phyloP scores from a whole-genome alignment of 2,113 vertebrate species.

The Oenanthe oenanthe region DNA sequence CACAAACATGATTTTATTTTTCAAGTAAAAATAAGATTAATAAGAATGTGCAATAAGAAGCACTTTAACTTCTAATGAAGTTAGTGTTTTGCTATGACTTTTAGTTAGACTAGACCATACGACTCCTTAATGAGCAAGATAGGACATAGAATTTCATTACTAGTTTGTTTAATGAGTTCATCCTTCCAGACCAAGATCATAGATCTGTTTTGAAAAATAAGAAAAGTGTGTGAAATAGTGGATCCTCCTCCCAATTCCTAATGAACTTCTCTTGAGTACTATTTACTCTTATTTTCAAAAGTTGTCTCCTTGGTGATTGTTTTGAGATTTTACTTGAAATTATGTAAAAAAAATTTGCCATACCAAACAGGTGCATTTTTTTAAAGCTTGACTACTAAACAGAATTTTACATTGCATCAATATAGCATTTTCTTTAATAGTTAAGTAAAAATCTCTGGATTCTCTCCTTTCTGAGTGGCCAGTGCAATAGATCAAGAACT shows the following conservation, averaged over 20 bases:
- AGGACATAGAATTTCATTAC: background rate
- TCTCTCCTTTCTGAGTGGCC: background rate
- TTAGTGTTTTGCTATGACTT: background rate
- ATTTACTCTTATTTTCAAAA: background rate
- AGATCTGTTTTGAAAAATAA: background rate
- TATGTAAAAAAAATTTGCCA: background rate
- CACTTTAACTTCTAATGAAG: background rate
- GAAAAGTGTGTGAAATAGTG: background rate
- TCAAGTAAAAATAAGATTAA: background rate
- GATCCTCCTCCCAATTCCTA: background rate
- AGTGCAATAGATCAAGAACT: background rate
- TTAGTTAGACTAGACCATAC: background rate
- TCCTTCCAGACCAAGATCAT: background rate
- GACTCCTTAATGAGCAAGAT: background rate
- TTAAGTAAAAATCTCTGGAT: background rate
- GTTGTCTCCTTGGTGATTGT: background rate
- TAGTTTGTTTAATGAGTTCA: background rate
- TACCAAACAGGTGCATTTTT: background rate
- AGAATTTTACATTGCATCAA: background rate
- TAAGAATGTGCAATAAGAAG: background rate
- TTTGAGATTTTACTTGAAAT: background rate
- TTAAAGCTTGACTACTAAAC: background rate
- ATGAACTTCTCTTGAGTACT: background rate
- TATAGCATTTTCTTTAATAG: background rate
- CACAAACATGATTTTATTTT: background rate